phyloP scores from a whole-genome alignment of 1,140 invertebrate species.

The Apis cerana region DNA sequence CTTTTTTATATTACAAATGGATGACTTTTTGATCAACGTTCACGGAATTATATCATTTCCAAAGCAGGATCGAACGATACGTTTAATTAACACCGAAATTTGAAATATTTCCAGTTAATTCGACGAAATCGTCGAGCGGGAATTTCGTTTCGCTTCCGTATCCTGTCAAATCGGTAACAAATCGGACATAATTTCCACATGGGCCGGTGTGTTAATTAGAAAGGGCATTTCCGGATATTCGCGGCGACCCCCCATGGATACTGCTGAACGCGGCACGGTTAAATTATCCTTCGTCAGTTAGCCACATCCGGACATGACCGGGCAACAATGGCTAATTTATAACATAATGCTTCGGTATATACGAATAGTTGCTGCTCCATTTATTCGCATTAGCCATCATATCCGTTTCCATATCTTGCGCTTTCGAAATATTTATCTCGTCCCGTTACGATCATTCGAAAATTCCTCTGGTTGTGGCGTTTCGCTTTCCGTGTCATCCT shows the following conservation, averaged over 20 bases:
- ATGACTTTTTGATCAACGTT: too few relatives aligned
- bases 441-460: slow-evolving; percentile 32
- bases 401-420: slow-evolving; percentile 57
- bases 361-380: slow-evolving; percentile 60
- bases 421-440: slow-evolving; percentile 52
- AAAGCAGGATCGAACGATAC: neutral
- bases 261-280: slow-evolving; percentile 57
- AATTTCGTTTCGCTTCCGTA: slow-evolving; percentile 27
- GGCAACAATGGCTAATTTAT: slow-evolving; percentile 73
- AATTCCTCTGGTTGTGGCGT: slow-evolving; percentile 2
- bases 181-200: slow-evolving; percentile 59
- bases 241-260: slow-evolving; percentile 53
- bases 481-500: neutral
- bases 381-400: slow-evolving; percentile 70
- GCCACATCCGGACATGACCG: slow-evolving; percentile 62
- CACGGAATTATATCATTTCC: too few relatives aligned
- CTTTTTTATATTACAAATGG: too few relatives aligned
- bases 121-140: neutral
- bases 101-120: neutral
- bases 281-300: slow-evolving; percentile 74
- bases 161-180: slow-evolving; percentile 56
- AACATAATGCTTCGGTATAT: slow-evolving; percentile 67
- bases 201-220: slow-evolving; percentile 61
- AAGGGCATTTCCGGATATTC: slow-evolving; percentile 54
- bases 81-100: neutral